Evolutionary conservation across 2,797 vertebrate species (phyloP).

Genomic region (Orientallactaga sibirica): DNA sequence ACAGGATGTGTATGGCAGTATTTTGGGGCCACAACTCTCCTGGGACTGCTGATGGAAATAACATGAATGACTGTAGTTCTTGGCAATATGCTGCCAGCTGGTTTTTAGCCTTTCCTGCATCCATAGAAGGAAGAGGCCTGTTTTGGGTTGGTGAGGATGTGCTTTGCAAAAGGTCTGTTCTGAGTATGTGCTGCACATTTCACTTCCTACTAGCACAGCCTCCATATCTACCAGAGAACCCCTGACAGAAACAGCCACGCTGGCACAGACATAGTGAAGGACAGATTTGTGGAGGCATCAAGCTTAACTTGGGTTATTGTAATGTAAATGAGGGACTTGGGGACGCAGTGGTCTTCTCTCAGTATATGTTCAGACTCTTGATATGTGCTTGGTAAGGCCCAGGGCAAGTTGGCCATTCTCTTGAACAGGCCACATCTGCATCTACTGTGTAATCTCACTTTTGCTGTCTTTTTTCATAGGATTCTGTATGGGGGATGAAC

Average conservation of each 20-base stretch:
- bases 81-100: neutral
- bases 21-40: neutral
- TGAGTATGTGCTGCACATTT: neutral
- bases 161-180: neutral
- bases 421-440: rapidly evolving
- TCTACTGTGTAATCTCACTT: neutral
- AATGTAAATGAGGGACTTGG: neutral
- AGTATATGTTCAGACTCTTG: neutral
- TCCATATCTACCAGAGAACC: neutral
- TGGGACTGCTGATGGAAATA: neutral
- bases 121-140: neutral
- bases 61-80: neutral
- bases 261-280: neutral
- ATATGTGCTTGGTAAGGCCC: neutral
- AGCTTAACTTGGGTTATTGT: neutral
- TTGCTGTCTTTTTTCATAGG: conserved; percentile 87
- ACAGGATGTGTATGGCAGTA: neutral
- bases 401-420: neutral
- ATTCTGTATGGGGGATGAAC: conserved; percentile 95
- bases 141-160: neutral
- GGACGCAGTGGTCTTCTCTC: neutral
- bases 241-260: neutral
- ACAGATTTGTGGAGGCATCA: neutral
- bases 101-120: neutral
- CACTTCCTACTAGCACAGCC: neutral